Percentiles rank a stretch among this genome's conserved stretches.
phyloP scores from a whole-genome alignment of 2,797 vertebrate genomes.

The Crocodylus rhombifer region DNA sequence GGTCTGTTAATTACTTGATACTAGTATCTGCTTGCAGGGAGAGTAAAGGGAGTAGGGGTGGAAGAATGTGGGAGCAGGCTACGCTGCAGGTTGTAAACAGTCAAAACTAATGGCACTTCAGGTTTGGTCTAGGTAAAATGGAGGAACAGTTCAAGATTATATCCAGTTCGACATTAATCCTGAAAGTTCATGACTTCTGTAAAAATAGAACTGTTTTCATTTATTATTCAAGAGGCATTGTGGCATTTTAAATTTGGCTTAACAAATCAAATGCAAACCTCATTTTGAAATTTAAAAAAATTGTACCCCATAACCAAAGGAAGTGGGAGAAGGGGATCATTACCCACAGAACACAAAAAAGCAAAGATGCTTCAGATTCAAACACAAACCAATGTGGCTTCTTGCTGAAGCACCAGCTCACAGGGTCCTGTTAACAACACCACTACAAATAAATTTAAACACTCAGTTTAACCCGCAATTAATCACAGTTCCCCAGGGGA shows the following conservation, averaged over 20 bases:
- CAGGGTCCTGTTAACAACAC: neutral
- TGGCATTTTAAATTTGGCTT: neutral
- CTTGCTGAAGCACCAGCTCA: neutral
- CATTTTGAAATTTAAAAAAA: neutral
- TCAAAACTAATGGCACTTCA: neutral
- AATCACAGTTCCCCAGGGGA: neutral
- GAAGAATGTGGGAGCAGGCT: neutral
- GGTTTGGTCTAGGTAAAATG: neutral
- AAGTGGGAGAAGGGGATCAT: neutral
- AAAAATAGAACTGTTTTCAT: too few species aligned
- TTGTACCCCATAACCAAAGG: neutral
- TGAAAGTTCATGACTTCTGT: neutral
- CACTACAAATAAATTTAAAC: slow-evolving; percentile 40
- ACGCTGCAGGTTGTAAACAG: neutral
- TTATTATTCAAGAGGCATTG: neutral
- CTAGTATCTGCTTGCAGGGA: neutral
- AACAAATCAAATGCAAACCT: neutral
- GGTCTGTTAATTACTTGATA: neutral
- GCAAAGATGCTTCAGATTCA: neutral
- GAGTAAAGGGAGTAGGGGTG: neutral
- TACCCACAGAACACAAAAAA: neutral
- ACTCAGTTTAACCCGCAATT: neutral
- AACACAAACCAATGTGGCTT: rapidly evolving
- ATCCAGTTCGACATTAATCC: neutral
- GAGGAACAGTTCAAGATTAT: neutral